Evolutionary conservation across 2,113 vertebrate species (phyloP).

Genomic region (Ageneiosus marmoratus): DNA sequence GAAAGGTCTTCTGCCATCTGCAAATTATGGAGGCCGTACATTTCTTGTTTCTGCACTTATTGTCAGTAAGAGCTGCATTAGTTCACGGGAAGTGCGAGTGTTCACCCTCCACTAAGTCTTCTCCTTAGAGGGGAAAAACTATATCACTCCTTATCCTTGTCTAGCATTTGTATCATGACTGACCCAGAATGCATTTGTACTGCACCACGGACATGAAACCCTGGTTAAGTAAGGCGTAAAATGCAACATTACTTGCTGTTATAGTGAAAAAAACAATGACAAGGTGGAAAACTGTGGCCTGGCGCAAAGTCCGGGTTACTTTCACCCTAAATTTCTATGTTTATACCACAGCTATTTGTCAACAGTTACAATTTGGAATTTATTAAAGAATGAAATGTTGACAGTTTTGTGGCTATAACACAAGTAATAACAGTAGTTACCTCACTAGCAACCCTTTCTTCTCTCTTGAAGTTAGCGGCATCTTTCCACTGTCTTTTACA

Average conservation of each 20-base stretch:
- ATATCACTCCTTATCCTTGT: neutral
- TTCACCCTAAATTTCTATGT: neutral
- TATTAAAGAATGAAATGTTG: neutral
- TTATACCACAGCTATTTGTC: neutral
- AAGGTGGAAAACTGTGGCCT: neutral
- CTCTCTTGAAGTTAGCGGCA: neutral
- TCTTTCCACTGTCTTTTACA: neutral
- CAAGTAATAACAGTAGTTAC: neutral
- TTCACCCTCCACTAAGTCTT: too few species aligned
- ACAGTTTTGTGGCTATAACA: too few species aligned
- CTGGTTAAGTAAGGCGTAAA: neutral
- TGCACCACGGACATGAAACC: neutral
- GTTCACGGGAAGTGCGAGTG: neutral
- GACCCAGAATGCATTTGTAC: neutral
- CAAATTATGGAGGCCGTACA: neutral
- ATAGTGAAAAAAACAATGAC: neutral
- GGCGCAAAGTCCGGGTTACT: neutral
- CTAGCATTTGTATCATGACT: neutral
- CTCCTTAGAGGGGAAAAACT: too few species aligned
- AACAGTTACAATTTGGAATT: neutral
- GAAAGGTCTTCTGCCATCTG: neutral
- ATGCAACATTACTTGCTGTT: neutral
- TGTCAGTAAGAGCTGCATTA: neutral
- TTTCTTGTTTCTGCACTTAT: neutral
- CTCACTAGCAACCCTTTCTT: too few species aligned